phyloP scores from a whole-genome alignment of 2,797 vertebrate species.

The Calcarius lapponicus region DNA sequence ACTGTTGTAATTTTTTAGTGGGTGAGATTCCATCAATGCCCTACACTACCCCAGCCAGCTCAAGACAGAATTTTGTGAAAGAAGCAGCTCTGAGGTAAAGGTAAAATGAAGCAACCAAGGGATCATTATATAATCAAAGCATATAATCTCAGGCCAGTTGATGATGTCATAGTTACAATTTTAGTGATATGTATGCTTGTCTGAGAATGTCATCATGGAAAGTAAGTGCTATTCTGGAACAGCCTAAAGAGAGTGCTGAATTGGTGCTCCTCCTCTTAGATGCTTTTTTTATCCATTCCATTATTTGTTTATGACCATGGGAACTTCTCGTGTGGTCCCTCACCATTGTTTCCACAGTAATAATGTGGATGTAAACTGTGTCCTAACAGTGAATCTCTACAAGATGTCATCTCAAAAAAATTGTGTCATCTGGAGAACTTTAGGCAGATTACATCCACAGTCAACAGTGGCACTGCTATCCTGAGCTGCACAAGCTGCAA shows the following conservation, averaged over 20 bases:
- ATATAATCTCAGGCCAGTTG: not conserved
- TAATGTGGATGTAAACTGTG: not conserved
- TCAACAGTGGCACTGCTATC: not conserved
- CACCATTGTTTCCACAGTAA: not conserved
- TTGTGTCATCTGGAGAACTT: not conserved
- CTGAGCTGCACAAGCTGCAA: not conserved
- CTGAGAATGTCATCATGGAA: not conserved
- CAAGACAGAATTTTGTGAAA: not conserved
- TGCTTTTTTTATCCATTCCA: not conserved
- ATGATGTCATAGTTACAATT: not conserved
- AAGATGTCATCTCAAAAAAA: not conserved
- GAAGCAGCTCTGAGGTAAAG: not conserved
- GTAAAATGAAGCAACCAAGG: not conserved
- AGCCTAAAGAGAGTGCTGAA: not conserved
- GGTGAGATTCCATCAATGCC: not conserved
- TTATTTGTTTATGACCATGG: not conserved
- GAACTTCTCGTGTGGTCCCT: not conserved
- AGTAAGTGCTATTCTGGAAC: not conserved
- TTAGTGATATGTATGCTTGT: not conserved
- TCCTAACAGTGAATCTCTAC: not conserved
- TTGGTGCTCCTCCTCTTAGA: rapidly evolving
- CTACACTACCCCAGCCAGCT: not conserved
- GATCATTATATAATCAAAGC: not conserved
- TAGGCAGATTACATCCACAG: not conserved
- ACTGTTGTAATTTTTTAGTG: not conserved